These are phyloP conservation scores for Lycodopsis pacificus DNA, from an alignment of 2,797 vertebrate species.

Conservation along the genomic window DNA sequence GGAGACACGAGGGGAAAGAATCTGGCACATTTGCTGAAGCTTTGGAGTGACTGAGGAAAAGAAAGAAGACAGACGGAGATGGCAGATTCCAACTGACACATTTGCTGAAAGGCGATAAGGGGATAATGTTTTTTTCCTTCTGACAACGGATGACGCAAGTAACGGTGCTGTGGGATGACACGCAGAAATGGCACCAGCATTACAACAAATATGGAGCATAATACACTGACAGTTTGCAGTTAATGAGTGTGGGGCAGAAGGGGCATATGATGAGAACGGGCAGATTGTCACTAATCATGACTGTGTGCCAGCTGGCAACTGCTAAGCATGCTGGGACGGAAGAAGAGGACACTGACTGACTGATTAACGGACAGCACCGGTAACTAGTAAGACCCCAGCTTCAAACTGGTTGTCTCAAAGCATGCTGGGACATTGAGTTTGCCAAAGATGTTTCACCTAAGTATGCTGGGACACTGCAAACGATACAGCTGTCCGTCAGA, in stretches of 20 bases:
- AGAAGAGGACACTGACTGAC: conserved; percentile 22
- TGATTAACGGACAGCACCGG: conserved; percentile 14
- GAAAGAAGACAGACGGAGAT: conserved; percentile 27
- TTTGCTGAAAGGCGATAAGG: conserved; percentile 18
- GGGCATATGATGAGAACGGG: conserved; percentile 48
- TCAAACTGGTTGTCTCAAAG: conserved; percentile 38
- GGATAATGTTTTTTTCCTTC: conserved; percentile 3
- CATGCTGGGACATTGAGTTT: conserved; percentile 48
- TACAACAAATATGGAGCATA: conserved; percentile 49
- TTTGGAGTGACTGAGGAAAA: conserved; percentile 37
- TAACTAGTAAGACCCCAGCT: conserved; percentile 14
- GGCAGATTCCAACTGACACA: conserved; percentile 4
- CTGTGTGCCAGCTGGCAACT: conserved; percentile 47
- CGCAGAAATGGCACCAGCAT: conserved; percentile 34
- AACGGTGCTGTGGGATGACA: conserved; percentile 33
- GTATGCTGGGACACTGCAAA: conserved; percentile 52
- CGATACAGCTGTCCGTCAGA: conserved; percentile 40
- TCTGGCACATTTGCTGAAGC: conserved; percentile 39
- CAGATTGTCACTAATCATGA: conserved; percentile 34
- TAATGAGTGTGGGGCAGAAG: conserved; percentile 51
- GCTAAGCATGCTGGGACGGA: conserved; percentile 62
- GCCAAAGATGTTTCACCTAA: conserved; percentile 37
- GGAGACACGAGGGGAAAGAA: conserved; percentile 11
- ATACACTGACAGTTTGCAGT: conserved; percentile 31
- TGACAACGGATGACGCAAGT: conserved; percentile 41